Conservation (phyloP, 2,797 vertebrate genomes). For the Mus spretus region DNA sequence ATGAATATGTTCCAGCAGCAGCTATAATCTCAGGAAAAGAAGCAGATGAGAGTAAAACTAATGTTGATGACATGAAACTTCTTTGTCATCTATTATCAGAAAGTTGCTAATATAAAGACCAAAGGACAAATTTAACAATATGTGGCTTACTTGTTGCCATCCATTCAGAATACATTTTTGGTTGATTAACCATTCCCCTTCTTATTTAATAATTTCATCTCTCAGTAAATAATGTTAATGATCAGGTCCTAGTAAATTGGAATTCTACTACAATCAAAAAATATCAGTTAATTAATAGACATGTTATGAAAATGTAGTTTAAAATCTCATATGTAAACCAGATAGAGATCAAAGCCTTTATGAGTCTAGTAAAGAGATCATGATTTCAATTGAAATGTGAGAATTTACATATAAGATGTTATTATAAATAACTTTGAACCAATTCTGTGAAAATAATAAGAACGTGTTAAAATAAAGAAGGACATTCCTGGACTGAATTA, state of each 20-base stretch:
- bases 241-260: conserved; percentile 46
- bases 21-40: neutral
- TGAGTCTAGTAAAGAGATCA: neutral
- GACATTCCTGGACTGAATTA: neutral
- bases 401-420: neutral
- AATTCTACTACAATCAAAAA: neutral
- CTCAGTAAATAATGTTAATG: too few relatives aligned
- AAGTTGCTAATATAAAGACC: neutral
- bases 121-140: neutral
- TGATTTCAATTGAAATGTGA: neutral
- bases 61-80: neutral
- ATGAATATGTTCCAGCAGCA: neutral
- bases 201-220: neutral
- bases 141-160: neutral
- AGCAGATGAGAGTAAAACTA: neutral
- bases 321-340: neutral
- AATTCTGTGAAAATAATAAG: neutral
- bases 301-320: neutral
- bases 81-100: neutral
- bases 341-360: neutral
- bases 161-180: conserved; percentile 48
- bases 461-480: neutral
- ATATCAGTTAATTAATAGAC: neutral
- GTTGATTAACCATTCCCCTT: neutral
- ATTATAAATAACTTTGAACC: neutral